These are phyloP conservation scores for Chrysomela aeneicollis DNA, from an alignment of 2,888 invertebrate genomes.

Conservation along the genomic window DNA sequence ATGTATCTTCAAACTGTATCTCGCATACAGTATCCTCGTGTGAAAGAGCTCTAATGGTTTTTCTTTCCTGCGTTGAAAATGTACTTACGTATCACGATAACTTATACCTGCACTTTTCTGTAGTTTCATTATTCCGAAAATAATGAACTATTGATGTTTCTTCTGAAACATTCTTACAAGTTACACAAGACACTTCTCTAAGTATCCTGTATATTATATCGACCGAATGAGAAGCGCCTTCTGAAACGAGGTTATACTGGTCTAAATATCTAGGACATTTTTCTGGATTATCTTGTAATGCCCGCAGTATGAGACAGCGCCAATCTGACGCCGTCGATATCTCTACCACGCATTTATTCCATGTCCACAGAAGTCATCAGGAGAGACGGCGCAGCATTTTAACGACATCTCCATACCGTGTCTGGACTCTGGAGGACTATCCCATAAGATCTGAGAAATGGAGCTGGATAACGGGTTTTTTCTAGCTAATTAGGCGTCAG, in stretches of 20 bases:
- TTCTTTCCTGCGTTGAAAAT: too few species aligned
- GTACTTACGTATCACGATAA: too few species aligned
- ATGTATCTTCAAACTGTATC: too few species aligned
- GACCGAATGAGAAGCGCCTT: not conserved
- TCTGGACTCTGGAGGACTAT: not conserved
- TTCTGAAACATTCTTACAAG: too few species aligned
- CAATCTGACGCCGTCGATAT: constrained; percentile 23
- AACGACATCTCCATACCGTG: not conserved
- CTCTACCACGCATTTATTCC: constrained; percentile 10
- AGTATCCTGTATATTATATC: not conserved
- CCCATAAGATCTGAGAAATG: not conserved
- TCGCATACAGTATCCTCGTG: too few species aligned
- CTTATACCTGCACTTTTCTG: too few species aligned
- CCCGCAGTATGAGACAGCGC: constrained; percentile 9
- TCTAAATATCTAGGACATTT: not conserved
- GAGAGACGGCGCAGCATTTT: not conserved
- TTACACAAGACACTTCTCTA: too few species aligned
- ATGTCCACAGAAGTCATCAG: not conserved
- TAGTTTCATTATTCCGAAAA: too few species aligned
- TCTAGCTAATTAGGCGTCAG: not conserved
- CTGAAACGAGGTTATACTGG: not conserved
- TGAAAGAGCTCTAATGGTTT: too few species aligned
- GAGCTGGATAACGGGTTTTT: not conserved
- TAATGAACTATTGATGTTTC: too few species aligned
- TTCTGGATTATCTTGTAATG: not conserved